Percentiles rank a stretch among this genome's conserved stretches.
phyloP scores from a whole-genome alignment of 2,113 vertebrate species.

The Hiodon alosoides region DNA sequence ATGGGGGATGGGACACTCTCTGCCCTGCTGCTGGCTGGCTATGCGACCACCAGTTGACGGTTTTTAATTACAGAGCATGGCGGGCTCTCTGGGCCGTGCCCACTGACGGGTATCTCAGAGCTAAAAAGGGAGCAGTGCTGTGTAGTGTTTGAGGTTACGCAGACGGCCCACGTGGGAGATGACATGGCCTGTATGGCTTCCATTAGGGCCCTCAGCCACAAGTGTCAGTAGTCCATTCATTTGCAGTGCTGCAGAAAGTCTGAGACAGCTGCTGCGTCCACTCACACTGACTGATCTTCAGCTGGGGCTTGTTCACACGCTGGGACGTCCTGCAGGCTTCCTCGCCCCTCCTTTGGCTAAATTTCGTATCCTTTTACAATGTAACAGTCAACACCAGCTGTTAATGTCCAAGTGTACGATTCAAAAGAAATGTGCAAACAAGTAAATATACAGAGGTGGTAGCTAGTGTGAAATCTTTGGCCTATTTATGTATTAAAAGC shows the following conservation, averaged over 20 bases:
- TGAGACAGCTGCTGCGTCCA: neutral
- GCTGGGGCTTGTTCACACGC: neutral
- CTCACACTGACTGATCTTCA: neutral
- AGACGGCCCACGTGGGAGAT: neutral
- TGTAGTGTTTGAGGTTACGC: neutral
- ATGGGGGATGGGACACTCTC: neutral
- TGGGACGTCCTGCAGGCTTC: too few species aligned
- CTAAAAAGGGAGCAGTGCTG: constrained; percentile 8
- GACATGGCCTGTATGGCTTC: constrained; percentile 4
- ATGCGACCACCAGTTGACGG: neutral
- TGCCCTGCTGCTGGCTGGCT: neutral
- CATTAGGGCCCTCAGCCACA: neutral
- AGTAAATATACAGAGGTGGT: too few species aligned
- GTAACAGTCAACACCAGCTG: too few species aligned
- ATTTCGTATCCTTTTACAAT: too few species aligned
- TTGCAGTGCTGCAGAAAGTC: neutral
- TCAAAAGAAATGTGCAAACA: too few species aligned
- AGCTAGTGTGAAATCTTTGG: too few species aligned
- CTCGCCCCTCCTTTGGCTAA: too few species aligned
- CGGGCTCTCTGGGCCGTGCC: neutral
- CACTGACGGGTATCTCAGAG: constrained; percentile 5
- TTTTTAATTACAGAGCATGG: constrained; percentile 17
- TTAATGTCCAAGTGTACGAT: too few species aligned
- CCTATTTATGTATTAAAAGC: too few species aligned
- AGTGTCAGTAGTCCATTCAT: constrained; percentile 6